Percentiles rank a stretch among this genome's conserved stretches.
These are phyloP conservation scores for Leptosomus discolor DNA, from an alignment of 2,113 vertebrate species.

Conservation along the genomic window DNA sequence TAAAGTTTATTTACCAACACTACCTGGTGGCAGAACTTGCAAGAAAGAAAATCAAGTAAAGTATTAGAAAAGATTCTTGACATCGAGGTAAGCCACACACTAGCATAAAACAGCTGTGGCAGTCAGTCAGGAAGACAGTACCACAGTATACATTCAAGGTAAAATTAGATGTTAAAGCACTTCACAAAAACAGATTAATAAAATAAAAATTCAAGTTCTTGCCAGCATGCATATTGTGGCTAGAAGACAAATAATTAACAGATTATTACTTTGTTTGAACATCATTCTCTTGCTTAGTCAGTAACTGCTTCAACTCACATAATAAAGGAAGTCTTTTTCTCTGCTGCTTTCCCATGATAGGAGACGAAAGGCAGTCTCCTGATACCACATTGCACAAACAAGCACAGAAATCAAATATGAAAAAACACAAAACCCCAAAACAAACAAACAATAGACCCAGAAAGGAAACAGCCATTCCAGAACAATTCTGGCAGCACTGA, in stretches of 20 bases:
- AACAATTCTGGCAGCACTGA: background rate
- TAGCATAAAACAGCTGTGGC: background rate
- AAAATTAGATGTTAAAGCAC: background rate
- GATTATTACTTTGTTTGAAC: slow-evolving; percentile 7
- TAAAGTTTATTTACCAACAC: background rate
- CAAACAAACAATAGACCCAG: background rate
- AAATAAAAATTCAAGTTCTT: slow-evolving; percentile 13
- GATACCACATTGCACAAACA: slow-evolving; percentile 44
- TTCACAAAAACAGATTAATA: background rate
- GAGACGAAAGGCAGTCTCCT: slow-evolving; percentile 23
- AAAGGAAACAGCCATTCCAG: background rate
- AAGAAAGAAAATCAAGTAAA: background rate
- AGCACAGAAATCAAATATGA: slow-evolving; percentile 45
- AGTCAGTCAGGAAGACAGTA: background rate
- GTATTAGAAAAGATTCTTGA: background rate
- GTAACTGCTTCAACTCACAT: background rate
- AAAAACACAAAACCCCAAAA: background rate
- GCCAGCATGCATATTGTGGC: background rate
- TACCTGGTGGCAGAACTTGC: background rate
- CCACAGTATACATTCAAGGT: background rate
- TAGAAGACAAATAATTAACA: slow-evolving; percentile 44
- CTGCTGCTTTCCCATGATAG: background rate
- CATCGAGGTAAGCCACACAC: background rate
- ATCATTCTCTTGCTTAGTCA: background rate
- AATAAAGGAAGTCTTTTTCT: slow-evolving; percentile 50